Conservation (phyloP, 2,797 vertebrate genomes). For the Anas capensis region DNA sequence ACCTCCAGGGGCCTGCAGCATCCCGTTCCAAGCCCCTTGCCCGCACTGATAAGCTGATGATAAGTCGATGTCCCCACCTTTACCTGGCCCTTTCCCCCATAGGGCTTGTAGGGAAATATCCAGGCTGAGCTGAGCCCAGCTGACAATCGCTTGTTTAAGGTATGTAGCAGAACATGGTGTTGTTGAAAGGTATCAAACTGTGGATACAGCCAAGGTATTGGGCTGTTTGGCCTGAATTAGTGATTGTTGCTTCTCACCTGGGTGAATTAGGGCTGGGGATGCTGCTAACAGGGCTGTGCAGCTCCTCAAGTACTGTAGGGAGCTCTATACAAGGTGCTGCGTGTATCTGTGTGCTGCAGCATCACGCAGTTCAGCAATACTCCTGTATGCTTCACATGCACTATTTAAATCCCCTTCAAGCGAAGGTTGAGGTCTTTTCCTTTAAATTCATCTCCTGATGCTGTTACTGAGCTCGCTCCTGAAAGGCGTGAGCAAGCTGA, state of each 20-base stretch:
- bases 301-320: fast-evolving
- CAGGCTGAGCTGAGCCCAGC: not conserved
- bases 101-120: not conserved
- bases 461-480: not conserved
- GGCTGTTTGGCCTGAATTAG: not conserved
- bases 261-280: too few species aligned
- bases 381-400: fast-evolving
- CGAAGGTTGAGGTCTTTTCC: not conserved
- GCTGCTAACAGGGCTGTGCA: not conserved
- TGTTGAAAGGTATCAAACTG: not conserved
- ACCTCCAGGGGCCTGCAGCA: not conserved
- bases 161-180: fast-evolving
- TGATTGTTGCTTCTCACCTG: not conserved
- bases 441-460: not conserved
- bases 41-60: fast-evolving
- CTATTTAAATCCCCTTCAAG: not conserved
- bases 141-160: not conserved
- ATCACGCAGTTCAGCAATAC: not conserved
- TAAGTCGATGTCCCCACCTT: fast-evolving
- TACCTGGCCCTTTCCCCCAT: not conserved
- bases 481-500: not conserved
- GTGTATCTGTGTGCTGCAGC: fast-evolving
- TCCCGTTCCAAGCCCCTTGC: not conserved
- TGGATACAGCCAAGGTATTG: not conserved
- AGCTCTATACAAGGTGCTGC: fast-evolving